Evolutionary conservation across 2,888 invertebrate genomes (phyloP).

Genomic region (Teleiodes luculella): DNA sequence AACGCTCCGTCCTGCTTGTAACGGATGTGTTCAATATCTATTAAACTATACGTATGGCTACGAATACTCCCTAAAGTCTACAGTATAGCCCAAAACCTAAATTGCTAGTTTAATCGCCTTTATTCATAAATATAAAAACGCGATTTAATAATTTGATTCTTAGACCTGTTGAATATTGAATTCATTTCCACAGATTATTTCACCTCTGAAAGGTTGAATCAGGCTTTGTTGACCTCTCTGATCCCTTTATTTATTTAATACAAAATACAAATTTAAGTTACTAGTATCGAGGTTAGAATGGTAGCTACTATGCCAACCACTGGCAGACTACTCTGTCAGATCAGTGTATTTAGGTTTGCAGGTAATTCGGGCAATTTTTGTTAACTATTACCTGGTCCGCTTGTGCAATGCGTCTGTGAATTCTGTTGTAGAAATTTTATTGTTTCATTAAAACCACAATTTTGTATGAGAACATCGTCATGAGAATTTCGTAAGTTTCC

Average conservation of each 20-base stretch:
- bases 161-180: no score
- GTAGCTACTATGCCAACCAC: no score
- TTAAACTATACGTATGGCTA: neutral
- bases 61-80: neutral
- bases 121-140: no score
- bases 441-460: conserved; percentile 34
- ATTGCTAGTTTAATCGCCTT: no score
- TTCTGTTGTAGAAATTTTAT: conserved; percentile 39
- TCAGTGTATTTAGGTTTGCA: conserved; percentile 37
- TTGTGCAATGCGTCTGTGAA: conserved; percentile 58
- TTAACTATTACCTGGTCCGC: conserved; percentile 21
- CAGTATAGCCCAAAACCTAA: neutral
- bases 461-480: conserved; percentile 26
- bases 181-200: no score
- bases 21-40: conserved; percentile 61
- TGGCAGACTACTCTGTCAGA: no score
- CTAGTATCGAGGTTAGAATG: no score
- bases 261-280: no score
- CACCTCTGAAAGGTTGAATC: no score
- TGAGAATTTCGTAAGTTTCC: conserved; percentile 10
- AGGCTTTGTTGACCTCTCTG: no score
- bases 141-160: no score
- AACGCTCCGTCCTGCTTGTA: conserved; percentile 60
- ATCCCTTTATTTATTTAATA: no score
- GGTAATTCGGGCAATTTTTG: conserved; percentile 40